Conservation (phyloP, 2,113 vertebrate species). For the Speoplatyrhinus poulsoni region DNA sequence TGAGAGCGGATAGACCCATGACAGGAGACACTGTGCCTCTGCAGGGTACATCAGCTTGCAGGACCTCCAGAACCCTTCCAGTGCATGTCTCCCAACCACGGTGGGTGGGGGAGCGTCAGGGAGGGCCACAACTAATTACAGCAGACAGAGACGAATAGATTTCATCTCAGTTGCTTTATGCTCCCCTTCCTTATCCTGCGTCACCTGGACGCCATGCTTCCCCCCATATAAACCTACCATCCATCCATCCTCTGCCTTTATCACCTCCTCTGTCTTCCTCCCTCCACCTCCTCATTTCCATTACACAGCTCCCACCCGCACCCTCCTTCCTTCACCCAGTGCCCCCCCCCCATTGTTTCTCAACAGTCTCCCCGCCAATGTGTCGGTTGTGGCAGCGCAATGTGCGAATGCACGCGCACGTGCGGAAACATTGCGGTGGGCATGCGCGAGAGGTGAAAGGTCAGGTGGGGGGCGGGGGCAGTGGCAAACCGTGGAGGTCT, state of each 20-base stretch:
- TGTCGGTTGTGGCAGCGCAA: background rate
- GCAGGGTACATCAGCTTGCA: slow-evolving; percentile 64
- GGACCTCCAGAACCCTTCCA: slow-evolving; percentile 23
- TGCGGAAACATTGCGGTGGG: background rate
- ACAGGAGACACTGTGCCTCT: slow-evolving; percentile 57
- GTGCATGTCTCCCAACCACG: no score
- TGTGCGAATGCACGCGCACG: slow-evolving; percentile 1
- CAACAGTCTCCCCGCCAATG: background rate
- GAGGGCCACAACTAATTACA: slow-evolving; percentile 57
- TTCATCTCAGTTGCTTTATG: slow-evolving; percentile 65
- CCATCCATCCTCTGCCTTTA: slow-evolving; percentile 8
- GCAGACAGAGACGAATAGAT: slow-evolving; percentile 67
- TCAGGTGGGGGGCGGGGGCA: slow-evolving; percentile 1
- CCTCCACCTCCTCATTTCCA: slow-evolving; percentile 3
- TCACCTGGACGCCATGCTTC: slow-evolving; percentile 30
- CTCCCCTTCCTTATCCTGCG: slow-evolving; percentile 43
- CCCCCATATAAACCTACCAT: background rate
- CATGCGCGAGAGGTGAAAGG: background rate
- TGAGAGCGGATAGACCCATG: slow-evolving; percentile 62
- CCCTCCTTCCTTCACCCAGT: background rate
- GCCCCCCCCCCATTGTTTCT: slow-evolving; percentile 2
- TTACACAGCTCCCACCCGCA: background rate
- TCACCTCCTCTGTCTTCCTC: slow-evolving; percentile 10
- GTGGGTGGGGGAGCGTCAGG: background rate
- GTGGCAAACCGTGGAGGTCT: slow-evolving; percentile 40